Percentiles rank a stretch among this genome's conserved stretches.
phyloP scores from a whole-genome alignment of 2,888 invertebrate species.

The Cryptosula pallasiana region DNA sequence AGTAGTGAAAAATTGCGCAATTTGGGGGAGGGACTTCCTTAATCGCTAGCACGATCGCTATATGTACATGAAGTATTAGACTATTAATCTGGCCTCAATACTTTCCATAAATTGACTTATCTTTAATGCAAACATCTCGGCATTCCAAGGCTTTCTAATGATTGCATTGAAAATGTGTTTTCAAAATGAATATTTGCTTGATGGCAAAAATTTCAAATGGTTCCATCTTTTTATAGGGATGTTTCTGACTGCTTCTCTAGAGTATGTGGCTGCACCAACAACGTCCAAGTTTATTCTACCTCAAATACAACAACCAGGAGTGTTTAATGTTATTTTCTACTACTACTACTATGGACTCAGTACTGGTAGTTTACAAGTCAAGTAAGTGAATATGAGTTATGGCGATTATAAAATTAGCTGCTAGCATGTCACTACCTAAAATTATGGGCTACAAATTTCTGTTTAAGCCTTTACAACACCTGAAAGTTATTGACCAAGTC shows the following conservation, averaged over 20 bases:
- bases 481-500: neutral
- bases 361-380: too few relatives aligned
- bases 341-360: neutral
- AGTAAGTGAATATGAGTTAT: too few relatives aligned
- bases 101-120: too few relatives aligned
- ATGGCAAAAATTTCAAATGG: neutral
- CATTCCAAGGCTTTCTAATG: neutral
- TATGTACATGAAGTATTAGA: too few relatives aligned
- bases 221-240: neutral
- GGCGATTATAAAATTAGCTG: too few relatives aligned
- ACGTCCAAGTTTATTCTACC: neutral
- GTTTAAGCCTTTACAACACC: neutral
- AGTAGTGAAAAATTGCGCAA: too few relatives aligned
- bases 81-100: too few relatives aligned
- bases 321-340: neutral
- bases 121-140: too few relatives aligned
- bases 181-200: neutral
- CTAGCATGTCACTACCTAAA: too few relatives aligned
- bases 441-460: too few relatives aligned
- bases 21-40: too few relatives aligned
- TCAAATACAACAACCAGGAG: neutral
- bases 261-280: neutral
- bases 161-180: neutral
- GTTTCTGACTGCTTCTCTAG: neutral
- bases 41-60: too few relatives aligned